Percentiles rank a stretch among this genome's conserved stretches.
Conservation (phyloP, 2,888 invertebrate genomes). For the Neoscelio sp. region DNA sequence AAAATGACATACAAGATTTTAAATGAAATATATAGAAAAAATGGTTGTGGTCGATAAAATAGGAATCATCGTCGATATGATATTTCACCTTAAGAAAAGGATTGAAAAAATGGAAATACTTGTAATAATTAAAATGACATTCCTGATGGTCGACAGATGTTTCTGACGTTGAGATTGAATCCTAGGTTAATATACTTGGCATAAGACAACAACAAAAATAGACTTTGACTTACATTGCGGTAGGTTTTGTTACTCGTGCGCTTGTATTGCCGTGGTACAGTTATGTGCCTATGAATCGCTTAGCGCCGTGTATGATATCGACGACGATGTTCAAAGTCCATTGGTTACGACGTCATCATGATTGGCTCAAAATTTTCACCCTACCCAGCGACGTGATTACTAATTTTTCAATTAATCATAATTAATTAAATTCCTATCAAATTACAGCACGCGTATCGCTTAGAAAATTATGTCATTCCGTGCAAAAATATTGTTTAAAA, state of each 20-base stretch:
- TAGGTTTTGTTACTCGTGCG: slow-evolving; percentile 65
- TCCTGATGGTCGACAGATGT: slow-evolving; percentile 27
- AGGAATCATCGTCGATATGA: too few relatives aligned
- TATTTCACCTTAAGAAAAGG: too few relatives aligned
- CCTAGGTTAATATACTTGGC: slow-evolving; percentile 67
- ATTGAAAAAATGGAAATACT: not conserved
- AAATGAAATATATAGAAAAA: too few relatives aligned
- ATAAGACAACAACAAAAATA: slow-evolving; percentile 66
- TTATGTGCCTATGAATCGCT: slow-evolving; percentile 67
- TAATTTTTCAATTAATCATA: too few relatives aligned
- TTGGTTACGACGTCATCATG: slow-evolving; percentile 38
- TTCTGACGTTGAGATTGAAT: slow-evolving; percentile 44
- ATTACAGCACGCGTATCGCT: too few relatives aligned
- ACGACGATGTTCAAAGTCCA: slow-evolving; percentile 67
- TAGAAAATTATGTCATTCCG: too few relatives aligned
- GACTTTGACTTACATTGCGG: slow-evolving; percentile 70
- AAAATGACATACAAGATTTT: too few relatives aligned
- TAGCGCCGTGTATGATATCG: slow-evolving; percentile 63
- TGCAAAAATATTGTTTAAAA: too few relatives aligned
- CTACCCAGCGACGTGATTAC: too few relatives aligned
- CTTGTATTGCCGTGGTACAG: slow-evolving; percentile 63
- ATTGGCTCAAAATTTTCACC: slow-evolving; percentile 57
- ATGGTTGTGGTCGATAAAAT: too few relatives aligned
- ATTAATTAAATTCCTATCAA: too few relatives aligned
- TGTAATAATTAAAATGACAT: slow-evolving; percentile 3